Conservation (phyloP, 2,113 vertebrate species). For the Buteo buteo region DNA sequence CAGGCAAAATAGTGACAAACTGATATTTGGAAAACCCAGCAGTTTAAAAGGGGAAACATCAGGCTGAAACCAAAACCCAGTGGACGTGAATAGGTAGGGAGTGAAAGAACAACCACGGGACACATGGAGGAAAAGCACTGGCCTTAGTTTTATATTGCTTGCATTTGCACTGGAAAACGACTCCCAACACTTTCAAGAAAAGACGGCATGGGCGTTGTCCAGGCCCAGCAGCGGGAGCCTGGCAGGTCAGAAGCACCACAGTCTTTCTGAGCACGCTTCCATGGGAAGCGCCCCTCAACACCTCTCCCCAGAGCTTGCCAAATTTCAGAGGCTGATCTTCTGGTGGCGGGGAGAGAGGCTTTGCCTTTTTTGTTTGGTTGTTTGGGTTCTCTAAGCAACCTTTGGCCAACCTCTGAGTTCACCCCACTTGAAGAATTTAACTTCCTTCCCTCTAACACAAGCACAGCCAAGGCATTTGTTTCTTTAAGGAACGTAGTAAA, state of each 20-base stretch:
- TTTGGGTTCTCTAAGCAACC: neutral
- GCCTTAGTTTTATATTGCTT: neutral
- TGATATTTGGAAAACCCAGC: neutral
- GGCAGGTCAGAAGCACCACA: neutral
- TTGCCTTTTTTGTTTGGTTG: neutral
- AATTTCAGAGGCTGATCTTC: neutral
- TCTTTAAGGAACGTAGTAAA: neutral
- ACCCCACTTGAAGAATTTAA: neutral
- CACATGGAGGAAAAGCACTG: neutral
- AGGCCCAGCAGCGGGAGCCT: neutral
- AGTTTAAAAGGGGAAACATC: neutral
- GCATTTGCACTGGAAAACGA: neutral
- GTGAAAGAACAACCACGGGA: neutral
- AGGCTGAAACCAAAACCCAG: neutral
- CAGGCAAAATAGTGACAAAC: neutral
- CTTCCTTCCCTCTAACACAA: neutral
- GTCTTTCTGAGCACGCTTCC: rapidly evolving
- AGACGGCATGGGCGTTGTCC: neutral
- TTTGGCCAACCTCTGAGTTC: neutral
- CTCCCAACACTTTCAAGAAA: neutral
- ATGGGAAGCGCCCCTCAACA: neutral
- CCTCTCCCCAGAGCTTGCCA: neutral
- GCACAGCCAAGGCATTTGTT: neutral
- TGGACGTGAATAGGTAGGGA: neutral
- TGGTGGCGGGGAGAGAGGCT: neutral